Evolutionary conservation across 2,113 vertebrate species (phyloP), one percentile per base, ranked within the genome.

Genomic region (Paradoxurus hermaphroditus): DNA sequence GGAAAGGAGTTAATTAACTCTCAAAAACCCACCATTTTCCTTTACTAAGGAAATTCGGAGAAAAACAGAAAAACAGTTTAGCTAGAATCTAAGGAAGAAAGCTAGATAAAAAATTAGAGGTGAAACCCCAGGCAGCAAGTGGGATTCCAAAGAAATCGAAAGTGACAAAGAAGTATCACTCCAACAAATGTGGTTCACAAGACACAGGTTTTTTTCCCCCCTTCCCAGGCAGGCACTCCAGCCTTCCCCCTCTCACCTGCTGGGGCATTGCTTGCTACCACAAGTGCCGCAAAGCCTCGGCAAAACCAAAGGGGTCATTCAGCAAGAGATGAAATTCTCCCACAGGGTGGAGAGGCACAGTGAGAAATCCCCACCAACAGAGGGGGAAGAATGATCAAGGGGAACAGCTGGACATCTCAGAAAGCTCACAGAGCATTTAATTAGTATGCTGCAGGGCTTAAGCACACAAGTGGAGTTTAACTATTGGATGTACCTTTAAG

Each of bases 1-100:
- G 36, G n/a, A 96, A 97, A 87, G 41, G 77, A 95, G 65, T 95
- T 78, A 90, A 89, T 94, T 89, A 95, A 75, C 36, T 81, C 39
- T 79, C 18, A 49, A 90, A 94, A 97, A 79, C 41, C 19, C 36
- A 86, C 39, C 72, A 89, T 84, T 78, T 94, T 83, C 72, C 63
- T 95, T 91, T 77, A 49, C 79, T 84, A 89, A 82, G 19, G 34
- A 94, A 89, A 93, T 81, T 89, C 53, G 31, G 49, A 93, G 85
- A 83, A 95, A 96, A 95, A 83, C 2, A 88, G 44, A 77, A 89
- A 90, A 51, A 51, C 2, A 34, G 56, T 31, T 85, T n/a, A 70
- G 34, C 25, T 31, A 65, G 44, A 77, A 41, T n/a, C 34, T n/a
- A 81, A 90, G n/a, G 11, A 81, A 89, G 56, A 79, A 53, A 39